Conservation (phyloP, 2,797 vertebrate genomes). For the Melanotaenia pygmaea region DNA sequence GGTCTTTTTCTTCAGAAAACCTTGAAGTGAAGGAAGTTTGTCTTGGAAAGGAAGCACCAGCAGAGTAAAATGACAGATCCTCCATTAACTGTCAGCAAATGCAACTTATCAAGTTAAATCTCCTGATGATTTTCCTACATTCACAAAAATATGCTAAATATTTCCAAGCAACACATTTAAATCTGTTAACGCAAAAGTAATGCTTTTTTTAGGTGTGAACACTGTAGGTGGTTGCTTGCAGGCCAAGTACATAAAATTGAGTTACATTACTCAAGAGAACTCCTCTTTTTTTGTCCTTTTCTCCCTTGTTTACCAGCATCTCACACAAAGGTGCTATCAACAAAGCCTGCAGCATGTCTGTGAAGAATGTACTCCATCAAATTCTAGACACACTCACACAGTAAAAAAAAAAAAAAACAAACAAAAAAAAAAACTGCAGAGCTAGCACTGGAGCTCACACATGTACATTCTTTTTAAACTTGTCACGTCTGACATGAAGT, state of each 20-base stretch:
- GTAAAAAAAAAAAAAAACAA: slow-evolving; percentile 2
- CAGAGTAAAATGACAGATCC: slow-evolving; percentile 35
- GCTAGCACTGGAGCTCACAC: slow-evolving; percentile 45
- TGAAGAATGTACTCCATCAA: slow-evolving; percentile 74
- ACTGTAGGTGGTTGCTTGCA: slow-evolving; percentile 23
- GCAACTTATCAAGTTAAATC: slow-evolving; percentile 43
- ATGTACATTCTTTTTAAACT: slow-evolving; percentile 62
- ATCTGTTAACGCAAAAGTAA: slow-evolving; percentile 5
- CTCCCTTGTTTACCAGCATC: slow-evolving; percentile 43
- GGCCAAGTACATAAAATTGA: slow-evolving; percentile 26
- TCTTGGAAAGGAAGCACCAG: slow-evolving; percentile 45
- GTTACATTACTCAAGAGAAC: slow-evolving; percentile 17
- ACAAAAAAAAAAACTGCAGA: slow-evolving; percentile 54
- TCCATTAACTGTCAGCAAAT: slow-evolving; percentile 50
- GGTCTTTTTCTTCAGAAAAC: slow-evolving; percentile 27
- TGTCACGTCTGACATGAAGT: slow-evolving; percentile 62
- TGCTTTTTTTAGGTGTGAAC: slow-evolving; percentile 12
- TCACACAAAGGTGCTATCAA: slow-evolving; percentile 70
- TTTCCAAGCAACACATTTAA: slow-evolving; percentile 35
- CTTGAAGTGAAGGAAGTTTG: slow-evolving; percentile 46
- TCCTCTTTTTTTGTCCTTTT: slow-evolving; percentile 4
- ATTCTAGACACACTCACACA: slow-evolving; percentile 69
- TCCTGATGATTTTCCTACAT: slow-evolving; percentile 18
- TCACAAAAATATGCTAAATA: slow-evolving; percentile 20
- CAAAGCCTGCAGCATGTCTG: slow-evolving; percentile 67